These are phyloP conservation scores for Sycobia sp. DNA, from an alignment of 1,140 invertebrate genomes.

Conservation along the genomic window DNA sequence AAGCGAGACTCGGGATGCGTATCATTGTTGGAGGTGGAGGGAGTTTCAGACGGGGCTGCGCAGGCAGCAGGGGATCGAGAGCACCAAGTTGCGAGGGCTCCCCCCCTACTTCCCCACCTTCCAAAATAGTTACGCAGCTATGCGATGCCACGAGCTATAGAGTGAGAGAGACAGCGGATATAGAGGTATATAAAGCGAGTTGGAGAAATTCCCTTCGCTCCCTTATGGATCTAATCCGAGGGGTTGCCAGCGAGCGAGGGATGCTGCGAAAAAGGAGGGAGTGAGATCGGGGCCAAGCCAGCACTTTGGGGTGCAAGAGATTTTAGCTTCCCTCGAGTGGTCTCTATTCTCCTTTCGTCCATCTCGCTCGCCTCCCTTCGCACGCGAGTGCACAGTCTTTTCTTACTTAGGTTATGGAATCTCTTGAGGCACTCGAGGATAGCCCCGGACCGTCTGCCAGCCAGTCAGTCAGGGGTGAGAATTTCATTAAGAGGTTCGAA, in stretches of 20 bases:
- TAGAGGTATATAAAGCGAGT: background rate
- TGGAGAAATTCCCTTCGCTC: slow-evolving; percentile 39
- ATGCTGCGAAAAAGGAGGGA: slow-evolving; percentile 61
- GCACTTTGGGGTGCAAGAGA: slow-evolving; percentile 61
- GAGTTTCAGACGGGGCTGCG: too few relatives aligned
- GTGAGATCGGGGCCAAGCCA: slow-evolving; percentile 47
- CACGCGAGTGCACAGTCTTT: slow-evolving; percentile 25
- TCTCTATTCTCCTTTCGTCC: slow-evolving; percentile 42
- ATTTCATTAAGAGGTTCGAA: slow-evolving; percentile 66
- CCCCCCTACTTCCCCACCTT: too few relatives aligned
- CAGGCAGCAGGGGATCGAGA: too few relatives aligned
- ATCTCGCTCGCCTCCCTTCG: slow-evolving; percentile 24
- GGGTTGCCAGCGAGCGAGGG: slow-evolving; percentile 47
- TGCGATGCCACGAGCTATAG: background rate
- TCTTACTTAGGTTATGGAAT: slow-evolving; percentile 31
- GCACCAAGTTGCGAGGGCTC: background rate
- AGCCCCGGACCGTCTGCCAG: slow-evolving; percentile 51
- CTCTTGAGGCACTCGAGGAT: slow-evolving; percentile 47
- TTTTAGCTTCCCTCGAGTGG: slow-evolving; percentile 57
- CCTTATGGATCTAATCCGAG: slow-evolving; percentile 41
- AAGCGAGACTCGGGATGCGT: slow-evolving; percentile 55
- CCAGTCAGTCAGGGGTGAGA: slow-evolving; percentile 63
- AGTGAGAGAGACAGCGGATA: background rate
- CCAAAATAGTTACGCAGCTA: slow-evolving; percentile 17
- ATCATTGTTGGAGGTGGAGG: slow-evolving; percentile 52